Base-by-base conservation (phyloP, 64 coral and sea anemone genomes). In the Actinia equina region DNA sequence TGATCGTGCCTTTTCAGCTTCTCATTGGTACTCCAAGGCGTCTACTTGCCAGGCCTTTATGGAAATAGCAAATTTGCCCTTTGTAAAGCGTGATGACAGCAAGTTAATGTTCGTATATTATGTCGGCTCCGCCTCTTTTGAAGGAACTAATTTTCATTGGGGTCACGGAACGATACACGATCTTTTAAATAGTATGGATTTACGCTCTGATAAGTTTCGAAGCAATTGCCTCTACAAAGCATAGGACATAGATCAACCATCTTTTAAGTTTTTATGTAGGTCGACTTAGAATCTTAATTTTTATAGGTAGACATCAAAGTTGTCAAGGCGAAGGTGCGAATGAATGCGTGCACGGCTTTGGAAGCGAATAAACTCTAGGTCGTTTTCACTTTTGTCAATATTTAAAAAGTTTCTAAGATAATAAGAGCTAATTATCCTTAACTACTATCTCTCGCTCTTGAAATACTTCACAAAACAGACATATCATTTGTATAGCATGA, bases 81-180 rank as follows among this genome's bases (percentile, higher is more conserved):
- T 74, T 74, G 69, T 74, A 18, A 65, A 26, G 26, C 26, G 13
- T 74, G 69, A 74, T 74, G 69, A 74, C 69, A 74, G 69, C 1
- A 30, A 9, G 10, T 74, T 30, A 74, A 74, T 74, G 69, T 74
- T 74, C 69, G 4, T 74, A 74, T 74, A 74, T 74, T 74, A 74
- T 14, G n/a, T 41, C 27, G 27, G 8, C 69, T 74, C 69, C 69
- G 69, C 69, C 69, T 74, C 69, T 74, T 74, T 25, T 8, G 8
- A 74, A 30, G 26, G 13, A 74, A 74, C 69, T 74, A 10, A 30
- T 30, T 74, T 41, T 74, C 27, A 3, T 74, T 26, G 69, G 30
- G 69, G 69, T 74, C 69, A 74, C 69, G 69, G 69, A 74, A 74
- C 69, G 19, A 23, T 74, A 74, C 62, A 65, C 26, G 69, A 27